These are phyloP conservation scores for Celastrina argiolus DNA, from an alignment of 2,888 invertebrate genomes.

Conservation along the genomic window DNA sequence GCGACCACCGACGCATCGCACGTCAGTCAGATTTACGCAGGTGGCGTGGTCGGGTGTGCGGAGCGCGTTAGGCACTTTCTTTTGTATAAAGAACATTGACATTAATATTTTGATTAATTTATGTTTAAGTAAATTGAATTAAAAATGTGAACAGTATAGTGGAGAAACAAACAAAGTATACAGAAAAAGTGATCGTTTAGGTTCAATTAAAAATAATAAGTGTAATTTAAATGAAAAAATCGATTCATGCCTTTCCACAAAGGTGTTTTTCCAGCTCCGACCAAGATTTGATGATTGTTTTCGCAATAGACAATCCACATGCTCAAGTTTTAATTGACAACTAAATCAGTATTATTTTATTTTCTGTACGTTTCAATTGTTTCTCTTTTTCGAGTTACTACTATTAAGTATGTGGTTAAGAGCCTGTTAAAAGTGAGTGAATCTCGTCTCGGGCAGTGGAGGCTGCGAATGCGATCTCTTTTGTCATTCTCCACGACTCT, in stretches of 20 bases:
- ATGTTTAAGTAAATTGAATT: constrained; percentile 43
- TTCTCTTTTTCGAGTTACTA: constrained; percentile 37
- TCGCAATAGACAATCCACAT: constrained; percentile 62
- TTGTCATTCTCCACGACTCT: constrained; percentile 9
- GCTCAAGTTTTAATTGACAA: constrained; percentile 51
- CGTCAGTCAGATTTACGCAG: constrained; percentile 54
- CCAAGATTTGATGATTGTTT: constrained; percentile 54
- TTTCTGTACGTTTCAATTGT: constrained; percentile 55
- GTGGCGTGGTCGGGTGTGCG: constrained; percentile 46
- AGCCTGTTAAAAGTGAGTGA: constrained; percentile 27
- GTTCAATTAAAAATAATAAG: constrained; percentile 31
- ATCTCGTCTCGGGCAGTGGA: constrained; percentile 28
- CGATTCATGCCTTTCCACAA: constrained; percentile 57
- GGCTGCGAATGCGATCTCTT: constrained; percentile 29
- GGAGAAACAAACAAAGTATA: constrained; percentile 38
- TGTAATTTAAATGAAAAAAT: constrained; percentile 50
- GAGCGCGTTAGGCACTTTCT: constrained; percentile 49
- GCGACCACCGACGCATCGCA: constrained; percentile 31
- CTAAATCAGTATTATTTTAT: constrained; percentile 64
- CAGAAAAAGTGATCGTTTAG: constrained; percentile 30
- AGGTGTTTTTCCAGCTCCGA: constrained; percentile 52
- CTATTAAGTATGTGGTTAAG: neutral
- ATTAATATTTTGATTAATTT: constrained; percentile 49
- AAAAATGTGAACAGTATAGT: constrained; percentile 21
- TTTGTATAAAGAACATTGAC: constrained; percentile 57